Evolutionary conservation across 2,888 invertebrate species (phyloP).

Genomic region (Acanthosoma haemorrhoidale): DNA sequence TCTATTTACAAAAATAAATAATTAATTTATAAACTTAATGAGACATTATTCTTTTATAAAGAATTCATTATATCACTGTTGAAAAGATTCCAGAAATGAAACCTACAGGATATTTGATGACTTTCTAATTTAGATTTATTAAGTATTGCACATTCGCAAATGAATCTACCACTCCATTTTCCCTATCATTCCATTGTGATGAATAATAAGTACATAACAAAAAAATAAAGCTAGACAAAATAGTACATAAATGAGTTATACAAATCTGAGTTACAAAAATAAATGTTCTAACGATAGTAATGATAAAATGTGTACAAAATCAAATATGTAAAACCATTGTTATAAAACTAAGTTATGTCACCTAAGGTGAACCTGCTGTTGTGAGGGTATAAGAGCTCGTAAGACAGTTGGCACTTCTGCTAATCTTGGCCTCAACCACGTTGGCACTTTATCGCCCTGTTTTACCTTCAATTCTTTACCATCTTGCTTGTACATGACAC

Average conservation of each 20-base stretch:
- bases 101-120: not conserved
- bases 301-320: too few relatives aligned
- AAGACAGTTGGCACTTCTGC: slow-evolving; percentile 34
- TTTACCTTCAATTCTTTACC: slow-evolving; percentile 28
- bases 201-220: not conserved
- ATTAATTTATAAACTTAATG: not conserved
- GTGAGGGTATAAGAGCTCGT: slow-evolving; percentile 28
- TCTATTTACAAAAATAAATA: not conserved
- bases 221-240: not conserved
- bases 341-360: not conserved
- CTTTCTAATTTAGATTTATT: not conserved
- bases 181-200: not conserved
- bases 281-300: too few relatives aligned
- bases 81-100: slow-evolving; percentile 3
- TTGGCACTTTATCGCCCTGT: slow-evolving; percentile 29
- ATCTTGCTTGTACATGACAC: slow-evolving; percentile 23
- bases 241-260: not conserved
- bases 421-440: slow-evolving; percentile 31
- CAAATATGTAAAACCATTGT: not conserved
- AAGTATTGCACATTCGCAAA: slow-evolving; percentile 1
- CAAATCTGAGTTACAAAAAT: not conserved
- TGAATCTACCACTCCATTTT: not conserved
- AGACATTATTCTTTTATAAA: slow-evolving; percentile 1
- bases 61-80: not conserved
- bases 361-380: slow-evolving; percentile 17